Evolutionary conservation across 2,888 invertebrate genomes (phyloP), one percentile per base, ranked within the genome.

Genomic region (Digitonthophagus gazella): DNA sequence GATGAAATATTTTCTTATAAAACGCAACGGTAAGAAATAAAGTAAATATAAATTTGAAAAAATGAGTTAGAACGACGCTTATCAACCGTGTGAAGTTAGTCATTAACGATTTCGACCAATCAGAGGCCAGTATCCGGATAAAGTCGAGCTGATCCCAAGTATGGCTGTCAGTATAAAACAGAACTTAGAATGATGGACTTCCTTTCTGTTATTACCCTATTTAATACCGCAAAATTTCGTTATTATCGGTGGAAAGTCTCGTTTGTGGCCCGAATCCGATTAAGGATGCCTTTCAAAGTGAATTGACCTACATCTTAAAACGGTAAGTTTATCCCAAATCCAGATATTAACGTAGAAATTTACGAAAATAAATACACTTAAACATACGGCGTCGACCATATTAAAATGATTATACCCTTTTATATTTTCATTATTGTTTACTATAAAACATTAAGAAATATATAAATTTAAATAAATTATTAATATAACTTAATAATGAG

Each of bases 141-240:
- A 92, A 92, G 91, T 89, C 90, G 89, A 90, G 89, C 89, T 90
- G 89, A 88, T 88, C 89, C 87, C 89, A 92, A 93, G 92, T 90
- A 93, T 94, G 93, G 93, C 93, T 93, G 93, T 91, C 95, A 96
- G 94, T 96, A 96, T 96, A 96, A 92, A 96, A 93, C 92, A 93
- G 92, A 91, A 90, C 89, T 88, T 89, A 88, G 88, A 85, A 89
- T 87, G 88, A 93, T 92, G 92, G 89, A 88, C 88, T 90, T 90
- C 92, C 91, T 92, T 89, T 90, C 90, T 88, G 89, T 87, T 86
- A 84, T 83, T 81, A 79, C 80, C 78, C 77, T 76, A 78, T 76
- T 79, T 78, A 78, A 80, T 79, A 78, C 77, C 73, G 74, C 70
- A 76, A 76, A 78, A 79, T 78, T 76, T 72, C 72, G 71, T 65